These are phyloP conservation scores for Noctua comes DNA, from an alignment of 2,888 invertebrate species.

Conservation along the genomic window DNA sequence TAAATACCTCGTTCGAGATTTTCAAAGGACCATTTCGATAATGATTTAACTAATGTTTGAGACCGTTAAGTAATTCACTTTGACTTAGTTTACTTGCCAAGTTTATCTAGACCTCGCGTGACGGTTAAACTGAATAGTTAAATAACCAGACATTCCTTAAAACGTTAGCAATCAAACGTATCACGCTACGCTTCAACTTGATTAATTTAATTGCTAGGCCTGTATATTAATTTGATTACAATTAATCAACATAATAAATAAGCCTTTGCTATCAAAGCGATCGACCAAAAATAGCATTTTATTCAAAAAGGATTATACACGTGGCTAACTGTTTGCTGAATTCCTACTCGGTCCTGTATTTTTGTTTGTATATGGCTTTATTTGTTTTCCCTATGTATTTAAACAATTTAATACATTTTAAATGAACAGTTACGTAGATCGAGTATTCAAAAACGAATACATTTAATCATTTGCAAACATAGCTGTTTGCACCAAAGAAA, in stretches of 20 bases:
- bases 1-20: not conserved
- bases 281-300: not conserved
- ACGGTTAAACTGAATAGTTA: not conserved
- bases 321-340: not conserved
- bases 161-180: not conserved
- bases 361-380: not conserved
- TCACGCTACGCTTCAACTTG: not conserved
- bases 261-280: not conserved
- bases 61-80: not conserved
- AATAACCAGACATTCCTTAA: not conserved
- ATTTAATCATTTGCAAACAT: not conserved
- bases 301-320: not conserved
- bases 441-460: not conserved
- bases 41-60: not conserved
- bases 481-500: not conserved
- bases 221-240: not conserved
- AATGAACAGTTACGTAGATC: not conserved
- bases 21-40: not conserved
- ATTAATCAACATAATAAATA: not conserved
- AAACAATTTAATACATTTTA: not conserved
- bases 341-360: not conserved
- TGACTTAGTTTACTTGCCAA: not conserved
- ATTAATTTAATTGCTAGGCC: not conserved
- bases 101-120: slow-evolving; percentile 21
- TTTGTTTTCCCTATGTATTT: not conserved